Evolutionary conservation across 2,113 vertebrate species (phyloP).

Genomic region (Amazona guildingii): DNA sequence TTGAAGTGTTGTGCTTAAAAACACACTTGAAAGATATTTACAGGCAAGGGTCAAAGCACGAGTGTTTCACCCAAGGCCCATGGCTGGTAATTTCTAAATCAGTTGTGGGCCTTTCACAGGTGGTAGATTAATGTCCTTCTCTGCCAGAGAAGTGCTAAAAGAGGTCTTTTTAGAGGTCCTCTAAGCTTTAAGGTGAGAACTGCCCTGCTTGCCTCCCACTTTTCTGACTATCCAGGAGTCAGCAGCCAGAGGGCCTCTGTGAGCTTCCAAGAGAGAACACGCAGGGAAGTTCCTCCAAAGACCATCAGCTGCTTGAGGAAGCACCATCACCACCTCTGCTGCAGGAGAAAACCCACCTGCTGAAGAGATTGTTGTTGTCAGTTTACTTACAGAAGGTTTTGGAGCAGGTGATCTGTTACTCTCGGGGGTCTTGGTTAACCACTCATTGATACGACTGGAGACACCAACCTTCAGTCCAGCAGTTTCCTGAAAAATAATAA

Average conservation of each 20-base stretch:
- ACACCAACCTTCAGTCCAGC: conserved; percentile 96
- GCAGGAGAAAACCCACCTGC: not conserved
- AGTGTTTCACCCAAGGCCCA: not conserved
- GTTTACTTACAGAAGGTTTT: conserved; percentile 87
- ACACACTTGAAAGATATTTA: not conserved
- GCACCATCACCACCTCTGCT: not conserved
- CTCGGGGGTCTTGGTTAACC: conserved; percentile 97
- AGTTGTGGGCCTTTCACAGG: not conserved
- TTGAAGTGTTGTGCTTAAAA: not conserved
- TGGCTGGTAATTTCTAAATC: not conserved
- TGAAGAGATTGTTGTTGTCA: not conserved
- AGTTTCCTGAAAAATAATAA: conserved; percentile 83
- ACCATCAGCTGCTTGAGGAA: not conserved
- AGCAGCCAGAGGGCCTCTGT: not conserved
- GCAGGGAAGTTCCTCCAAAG: not conserved
- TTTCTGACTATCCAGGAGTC: not conserved
- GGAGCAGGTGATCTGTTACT: conserved; percentile 85
- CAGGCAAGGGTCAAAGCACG: not conserved
- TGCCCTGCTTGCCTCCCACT: accelerated
- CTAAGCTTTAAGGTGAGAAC: not conserved
- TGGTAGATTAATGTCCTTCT: not conserved
- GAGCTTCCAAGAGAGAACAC: not conserved
- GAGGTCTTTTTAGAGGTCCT: not conserved
- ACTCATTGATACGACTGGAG: conserved; percentile 96
- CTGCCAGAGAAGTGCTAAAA: not conserved